Base-by-base conservation (phyloP, 2,888 invertebrate genomes). In the Leptinotarsa juncta region DNA sequence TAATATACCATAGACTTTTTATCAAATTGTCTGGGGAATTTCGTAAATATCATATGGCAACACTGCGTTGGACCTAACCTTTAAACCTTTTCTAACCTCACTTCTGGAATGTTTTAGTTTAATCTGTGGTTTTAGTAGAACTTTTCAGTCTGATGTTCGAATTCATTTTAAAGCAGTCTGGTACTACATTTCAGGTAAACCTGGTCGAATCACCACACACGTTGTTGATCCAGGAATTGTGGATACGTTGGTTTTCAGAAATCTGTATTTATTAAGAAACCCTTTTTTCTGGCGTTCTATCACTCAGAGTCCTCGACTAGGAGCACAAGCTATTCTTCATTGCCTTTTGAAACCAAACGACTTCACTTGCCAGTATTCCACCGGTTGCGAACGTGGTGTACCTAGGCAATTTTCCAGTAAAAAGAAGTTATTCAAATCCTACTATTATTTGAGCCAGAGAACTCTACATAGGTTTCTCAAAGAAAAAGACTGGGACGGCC, bases 211-310 rank as follows among this genome's bases (percentile, higher is more conserved):
- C 32, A 82, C 87, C 57, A 86, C 89, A 32, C 88, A 87, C 78
- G 85, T 88, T 51, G 89, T 87, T 15, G 86, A 89, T 81, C 89
- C 89, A 3, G 89, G 89, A 3, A 89, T 88, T 78, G 87, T 87
- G 0, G 89, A 89, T 82, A 89, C 89, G 0, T 75, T 80, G 5
- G 88, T 89, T 60, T 89, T 82, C 79, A 84, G 88, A 32, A 79
- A 88, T 76, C 89, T 86, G 78, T 87, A 87, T 4, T 84, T 82
- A 14, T 77, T 88, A 66, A 84, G 80, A 50, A 87, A 86, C 74
- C 82, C 81, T 15, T 85, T 85, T 81, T 77, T 88, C 84, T 88
- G 86, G 85, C 87, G 83, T 18, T 42, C 89, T 1, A 80, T 88
- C 10, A 81, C 88, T 48, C 88, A 89, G 79, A 85, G 83, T 18